Base-by-base conservation (phyloP, 2,113 vertebrate genomes). In the Grantiella picta region DNA sequence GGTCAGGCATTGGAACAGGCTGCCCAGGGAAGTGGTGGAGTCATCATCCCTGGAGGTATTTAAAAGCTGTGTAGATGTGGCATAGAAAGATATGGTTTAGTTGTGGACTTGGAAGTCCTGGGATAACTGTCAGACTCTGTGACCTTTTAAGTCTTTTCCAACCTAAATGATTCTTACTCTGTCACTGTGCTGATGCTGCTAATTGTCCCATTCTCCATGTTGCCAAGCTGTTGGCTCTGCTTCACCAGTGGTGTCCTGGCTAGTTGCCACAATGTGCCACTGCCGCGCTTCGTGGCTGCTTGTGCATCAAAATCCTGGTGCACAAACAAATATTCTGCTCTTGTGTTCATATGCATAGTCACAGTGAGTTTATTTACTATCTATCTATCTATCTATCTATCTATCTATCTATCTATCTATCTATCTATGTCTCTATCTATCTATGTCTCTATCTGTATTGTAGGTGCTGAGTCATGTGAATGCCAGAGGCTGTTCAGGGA, bases 131-230 rank as follows among this genome's bases (percentile, higher is more conserved):
- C 33, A 47, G 40, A 27, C 27, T 69, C 22, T 12, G 36, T 42
- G 35, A 63, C 27, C 40, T 69, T 28, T 1, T 9, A 13, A 22
- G 22, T 12, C 27, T 77, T 47, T 59, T 56, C 29, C 25, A 77
- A 42, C 25, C 35, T 33, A 33, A 35, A 49, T 27, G 40, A 36
- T 0, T 1, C 56, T 0, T 47, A 63, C 56, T 54, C 49, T 14
- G 5, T 28, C 49, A 19, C 35, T 56, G 31, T 5, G 0, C 10
- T 1, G 10, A 7, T 56, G n/a, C 45, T 54, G 16, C 27, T 35
- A 8, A 60, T 16, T 10, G 12, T 23, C 52, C 61, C 1, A 0
- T 20, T 82, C 0, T 0, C 76, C 0, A 0, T 7, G 19, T 28
- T 61, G 31, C 50, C n/a, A 17, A 40, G 15, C 22, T 35, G n/a